phyloP scores from a whole-genome alignment of 2,797 vertebrate species.

The Manis pentadactyla region DNA sequence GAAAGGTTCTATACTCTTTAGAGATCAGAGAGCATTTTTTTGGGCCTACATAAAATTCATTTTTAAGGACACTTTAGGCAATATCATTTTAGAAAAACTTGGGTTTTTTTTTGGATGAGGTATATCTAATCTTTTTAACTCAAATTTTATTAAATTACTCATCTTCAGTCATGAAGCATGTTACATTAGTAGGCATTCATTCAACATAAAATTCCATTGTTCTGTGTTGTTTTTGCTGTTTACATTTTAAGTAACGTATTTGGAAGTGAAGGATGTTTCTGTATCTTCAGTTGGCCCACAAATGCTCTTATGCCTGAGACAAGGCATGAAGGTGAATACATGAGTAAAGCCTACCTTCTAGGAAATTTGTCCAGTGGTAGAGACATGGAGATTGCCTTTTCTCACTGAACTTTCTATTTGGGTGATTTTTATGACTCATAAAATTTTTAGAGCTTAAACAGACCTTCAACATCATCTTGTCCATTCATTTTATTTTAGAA shows the following conservation, averaged over 20 bases:
- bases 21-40: not conserved
- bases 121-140: not conserved
- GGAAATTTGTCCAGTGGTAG: slow-evolving; percentile 44
- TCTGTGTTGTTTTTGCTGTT: not conserved
- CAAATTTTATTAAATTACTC: not conserved
- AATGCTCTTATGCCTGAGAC: not conserved
- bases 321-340: slow-evolving; percentile 49
- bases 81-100: not conserved
- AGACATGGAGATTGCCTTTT: slow-evolving; percentile 41
- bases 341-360: not conserved
- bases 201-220: not conserved
- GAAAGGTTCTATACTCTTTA: not conserved
- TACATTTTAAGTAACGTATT: not conserved
- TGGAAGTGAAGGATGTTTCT: not conserved
- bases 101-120: not conserved
- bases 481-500: slow-evolving; percentile 62
- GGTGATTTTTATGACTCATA: slow-evolving; percentile 68
- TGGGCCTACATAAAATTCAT: not conserved
- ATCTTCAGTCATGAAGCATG: not conserved
- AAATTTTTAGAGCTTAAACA: slow-evolving; percentile 67
- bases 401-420: slow-evolving; percentile 67
- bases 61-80: too few relatives aligned
- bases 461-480: not conserved
- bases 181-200: not conserved
- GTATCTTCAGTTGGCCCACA: accelerated